These are phyloP conservation scores for Lophotriccus pileatus DNA, from an alignment of 2,797 vertebrate species.

Conservation along the genomic window DNA sequence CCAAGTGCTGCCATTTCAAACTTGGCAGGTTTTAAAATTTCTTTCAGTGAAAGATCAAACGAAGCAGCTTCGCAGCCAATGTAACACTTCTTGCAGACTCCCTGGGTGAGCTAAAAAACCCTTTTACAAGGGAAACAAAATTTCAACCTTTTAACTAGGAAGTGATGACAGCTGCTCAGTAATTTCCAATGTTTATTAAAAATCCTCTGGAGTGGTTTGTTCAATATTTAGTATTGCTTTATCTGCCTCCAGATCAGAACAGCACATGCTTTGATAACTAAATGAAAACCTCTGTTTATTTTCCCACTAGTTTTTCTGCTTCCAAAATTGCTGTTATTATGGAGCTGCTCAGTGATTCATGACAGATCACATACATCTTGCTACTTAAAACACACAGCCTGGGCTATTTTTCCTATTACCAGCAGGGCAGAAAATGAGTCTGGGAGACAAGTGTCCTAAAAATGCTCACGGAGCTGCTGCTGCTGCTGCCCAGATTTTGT, in stretches of 20 bases:
- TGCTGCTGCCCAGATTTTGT: not conserved
- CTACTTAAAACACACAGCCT: not conserved
- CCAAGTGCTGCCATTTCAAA: not conserved
- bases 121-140: not conserved
- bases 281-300: slow-evolving; percentile 22
- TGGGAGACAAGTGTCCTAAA: not conserved
- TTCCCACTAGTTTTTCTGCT: slow-evolving; percentile 1
- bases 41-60: not conserved
- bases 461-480: not conserved
- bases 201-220: not conserved
- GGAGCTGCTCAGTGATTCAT: slow-evolving; percentile 7
- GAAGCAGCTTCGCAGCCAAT: not conserved
- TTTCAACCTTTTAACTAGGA: slow-evolving; percentile 4
- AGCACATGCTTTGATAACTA: slow-evolving; percentile 10
- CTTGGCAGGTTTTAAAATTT: not conserved
- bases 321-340: slow-evolving; percentile 11
- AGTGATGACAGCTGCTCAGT: slow-evolving; percentile 18
- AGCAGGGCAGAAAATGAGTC: not conserved
- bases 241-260: slow-evolving; percentile 45
- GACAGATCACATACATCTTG: not conserved
- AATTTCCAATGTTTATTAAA: slow-evolving; percentile 22
- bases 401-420: not conserved
- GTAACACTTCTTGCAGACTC: not conserved
- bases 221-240: slow-evolving; percentile 32
- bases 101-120: not conserved